Percentiles rank a stretch among this genome's conserved stretches.
Conservation (phyloP, 1,140 invertebrate genomes). For the Micrasema longulum region DNA sequence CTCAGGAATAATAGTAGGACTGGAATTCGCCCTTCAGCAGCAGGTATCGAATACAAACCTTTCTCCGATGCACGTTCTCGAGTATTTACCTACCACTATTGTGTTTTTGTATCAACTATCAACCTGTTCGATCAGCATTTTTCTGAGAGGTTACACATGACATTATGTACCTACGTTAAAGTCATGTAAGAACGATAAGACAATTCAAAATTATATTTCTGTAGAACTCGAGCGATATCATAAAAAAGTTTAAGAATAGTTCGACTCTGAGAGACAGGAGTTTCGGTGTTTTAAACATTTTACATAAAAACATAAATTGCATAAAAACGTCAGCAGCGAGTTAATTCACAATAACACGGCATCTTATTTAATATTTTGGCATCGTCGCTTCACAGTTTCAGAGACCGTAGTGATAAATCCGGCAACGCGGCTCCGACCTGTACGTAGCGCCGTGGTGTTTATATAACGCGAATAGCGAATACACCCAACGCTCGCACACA, state of each 20-base stretch:
- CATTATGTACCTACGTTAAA: no score
- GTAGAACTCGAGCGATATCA: no score
- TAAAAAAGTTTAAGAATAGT: no score
- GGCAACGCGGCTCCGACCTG: constrained; percentile 29
- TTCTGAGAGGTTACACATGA: no score
- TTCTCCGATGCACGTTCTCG: not conserved
- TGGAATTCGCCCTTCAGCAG: constrained; percentile 16
- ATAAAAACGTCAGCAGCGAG: constrained; percentile 40
- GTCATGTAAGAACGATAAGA: no score
- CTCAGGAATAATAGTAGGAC: not conserved
- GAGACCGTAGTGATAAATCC: not conserved
- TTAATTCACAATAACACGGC: constrained; percentile 6
- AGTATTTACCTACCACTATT: no score
- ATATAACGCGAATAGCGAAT: constrained; percentile 42
- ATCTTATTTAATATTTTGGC: constrained; percentile 13
- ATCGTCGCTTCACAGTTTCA: constrained; percentile 18
- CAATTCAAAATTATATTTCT: no score
- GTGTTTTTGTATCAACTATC: not conserved
- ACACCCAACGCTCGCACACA: not conserved
- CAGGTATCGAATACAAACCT: constrained; percentile 19
- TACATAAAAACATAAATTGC: constrained; percentile 32
- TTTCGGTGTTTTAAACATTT: constrained; percentile 27
- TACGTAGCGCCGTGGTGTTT: constrained; percentile 36
- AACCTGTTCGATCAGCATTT: no score
- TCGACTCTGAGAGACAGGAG: constrained; percentile 9